Evolutionary conservation across 2,888 invertebrate genomes (phyloP), one percentile per base, ranked within the genome.

Genomic region (Apotomis turbidana): DNA sequence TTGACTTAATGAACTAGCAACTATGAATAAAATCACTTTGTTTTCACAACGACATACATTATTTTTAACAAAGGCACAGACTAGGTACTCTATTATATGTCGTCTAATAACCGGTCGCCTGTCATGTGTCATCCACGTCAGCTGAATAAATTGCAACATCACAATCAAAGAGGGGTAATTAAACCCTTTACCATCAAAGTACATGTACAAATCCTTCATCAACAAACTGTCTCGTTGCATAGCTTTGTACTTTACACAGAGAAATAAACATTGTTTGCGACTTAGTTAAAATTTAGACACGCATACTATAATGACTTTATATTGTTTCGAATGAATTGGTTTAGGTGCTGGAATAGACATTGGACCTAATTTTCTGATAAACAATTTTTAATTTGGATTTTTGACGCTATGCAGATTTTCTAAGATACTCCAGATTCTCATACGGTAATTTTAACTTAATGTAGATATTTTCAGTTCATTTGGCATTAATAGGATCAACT

Each of bases 141-240:
- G 64, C 12, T 55, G 6, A 12, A 44, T 52, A 15, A 64, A 41
- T 55, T 64, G 54, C 54, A 64, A 44, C 54, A 64, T 55, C 44
- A 64, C 54, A 54, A 64, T 64, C 52, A 64, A 54, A 64, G 54
- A 38, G 44, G 41, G 15, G 15, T 55, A 44, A 64, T 54, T 64
- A 27, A 55, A 64, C 12, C 15, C 15, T 54, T 44, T 54, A 10
- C 5, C 15, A 15, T 63, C 41, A 54, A 54, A 52, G 63, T 13
- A 52, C 10, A 52, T 63, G 15, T 41, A n/a, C 38, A 41, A 54
- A 41, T 63, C 15, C 41, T 54, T 63, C 41, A 41, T 15, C 52
- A 63, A 54, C 12, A 15, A 41, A 12, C 15, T 63, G 63, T 64
- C 15, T 15, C 41, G 12, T 44, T 12, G 12, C n/a, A 12, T 5